phyloP scores from a whole-genome alignment of 2,113 vertebrate species.

The Piliocolobus tephrosceles region DNA sequence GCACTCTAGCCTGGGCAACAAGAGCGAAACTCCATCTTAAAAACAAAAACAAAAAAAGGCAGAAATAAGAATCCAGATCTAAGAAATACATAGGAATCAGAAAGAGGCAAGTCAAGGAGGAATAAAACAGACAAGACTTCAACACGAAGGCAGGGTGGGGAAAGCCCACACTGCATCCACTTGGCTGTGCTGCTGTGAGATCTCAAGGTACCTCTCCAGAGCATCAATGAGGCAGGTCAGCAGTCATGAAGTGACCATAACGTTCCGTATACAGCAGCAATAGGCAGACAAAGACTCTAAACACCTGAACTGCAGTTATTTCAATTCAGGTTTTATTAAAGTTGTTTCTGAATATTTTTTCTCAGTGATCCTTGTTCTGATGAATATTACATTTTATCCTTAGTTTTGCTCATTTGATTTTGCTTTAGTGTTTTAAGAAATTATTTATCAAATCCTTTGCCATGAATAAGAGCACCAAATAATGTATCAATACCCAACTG shows the following conservation, averaged over 20 bases:
- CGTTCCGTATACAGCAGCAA: background rate
- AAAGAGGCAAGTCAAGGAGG: background rate
- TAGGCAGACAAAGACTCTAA: background rate
- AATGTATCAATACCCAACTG: background rate
- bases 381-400: constrained; percentile 11
- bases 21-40: too few species aligned
- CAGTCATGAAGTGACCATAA: background rate
- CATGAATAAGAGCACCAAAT: constrained; percentile 22
- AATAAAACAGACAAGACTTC: background rate
- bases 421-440: background rate
- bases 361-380: too few species aligned
- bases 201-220: background rate
- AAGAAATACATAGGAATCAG: background rate
- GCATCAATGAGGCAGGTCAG: background rate
- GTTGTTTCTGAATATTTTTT: constrained; percentile 13
- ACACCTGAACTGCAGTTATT: background rate
- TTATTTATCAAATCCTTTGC: constrained; percentile 31
- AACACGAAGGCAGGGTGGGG: background rate
- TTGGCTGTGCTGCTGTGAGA: background rate
- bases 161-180: background rate
- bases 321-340: constrained; percentile 65
- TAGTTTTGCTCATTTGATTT: constrained; percentile 18
- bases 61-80: background rate
- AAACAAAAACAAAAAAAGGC: background rate
- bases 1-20: too few species aligned